phyloP scores from a whole-genome alignment of 2,888 invertebrate species.

The Neoitamus cyanurus region DNA sequence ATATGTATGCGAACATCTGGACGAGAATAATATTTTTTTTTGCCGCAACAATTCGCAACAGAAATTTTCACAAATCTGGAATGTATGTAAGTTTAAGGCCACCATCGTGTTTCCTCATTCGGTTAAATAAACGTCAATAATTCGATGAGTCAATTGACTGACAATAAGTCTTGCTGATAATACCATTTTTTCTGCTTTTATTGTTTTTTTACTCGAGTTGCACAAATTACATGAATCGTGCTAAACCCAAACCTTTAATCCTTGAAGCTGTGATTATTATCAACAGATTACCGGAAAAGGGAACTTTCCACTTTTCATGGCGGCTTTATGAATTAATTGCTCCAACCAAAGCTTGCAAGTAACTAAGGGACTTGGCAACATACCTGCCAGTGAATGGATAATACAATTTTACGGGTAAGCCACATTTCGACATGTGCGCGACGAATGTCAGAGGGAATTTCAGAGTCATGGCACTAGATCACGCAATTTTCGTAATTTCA shows the following conservation, averaged over 20 bases:
- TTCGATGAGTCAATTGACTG: too few relatives aligned
- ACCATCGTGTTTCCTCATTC: too few relatives aligned
- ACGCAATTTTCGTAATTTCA: background rate
- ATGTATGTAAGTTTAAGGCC: background rate
- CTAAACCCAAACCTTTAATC: background rate
- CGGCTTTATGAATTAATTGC: background rate
- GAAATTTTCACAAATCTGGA: too few relatives aligned
- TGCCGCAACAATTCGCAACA: background rate
- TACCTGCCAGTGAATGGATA: background rate
- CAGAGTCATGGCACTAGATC: background rate
- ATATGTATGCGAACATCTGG: background rate
- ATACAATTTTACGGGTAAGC: background rate
- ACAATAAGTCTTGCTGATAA: too few relatives aligned
- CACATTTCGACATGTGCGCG: background rate
- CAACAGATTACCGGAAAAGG: background rate
- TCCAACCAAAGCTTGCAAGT: background rate
- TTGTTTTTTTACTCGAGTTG: too few relatives aligned
- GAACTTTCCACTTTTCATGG: background rate
- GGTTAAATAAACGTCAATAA: too few relatives aligned
- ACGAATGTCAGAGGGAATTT: background rate
- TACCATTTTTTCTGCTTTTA: too few relatives aligned
- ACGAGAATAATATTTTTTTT: background rate
- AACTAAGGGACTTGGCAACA: background rate
- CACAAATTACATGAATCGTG: background rate
- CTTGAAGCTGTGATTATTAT: background rate